These are phyloP conservation scores for Papilio xuthus DNA, from an alignment of 1,140 invertebrate species.

Conservation along the genomic window DNA sequence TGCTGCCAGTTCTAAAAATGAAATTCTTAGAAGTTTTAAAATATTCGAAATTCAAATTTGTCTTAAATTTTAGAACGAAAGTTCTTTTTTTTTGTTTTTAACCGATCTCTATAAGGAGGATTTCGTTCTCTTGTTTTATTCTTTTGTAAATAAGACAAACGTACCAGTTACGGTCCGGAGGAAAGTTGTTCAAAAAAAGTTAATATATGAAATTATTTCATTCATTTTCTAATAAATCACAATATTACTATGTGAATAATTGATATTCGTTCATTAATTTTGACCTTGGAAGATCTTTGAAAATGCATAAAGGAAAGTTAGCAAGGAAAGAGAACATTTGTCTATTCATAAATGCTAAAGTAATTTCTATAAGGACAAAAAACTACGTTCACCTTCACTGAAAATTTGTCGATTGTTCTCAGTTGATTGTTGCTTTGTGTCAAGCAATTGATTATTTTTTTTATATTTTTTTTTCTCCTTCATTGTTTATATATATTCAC, in stretches of 20 bases:
- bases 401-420: slow-evolving; percentile 3
- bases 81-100: too few relatives aligned
- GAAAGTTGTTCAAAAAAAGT: too few relatives aligned
- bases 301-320: neutral
- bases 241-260: neutral
- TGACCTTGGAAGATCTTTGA: neutral
- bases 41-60: neutral
- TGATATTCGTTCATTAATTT: neutral
- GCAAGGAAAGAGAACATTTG: neutral
- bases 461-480: neutral
- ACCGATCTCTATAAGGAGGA: too few relatives aligned
- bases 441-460: slow-evolving; percentile 5
- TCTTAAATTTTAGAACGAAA: too few relatives aligned
- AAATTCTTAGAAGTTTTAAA: neutral
- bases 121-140: neutral
- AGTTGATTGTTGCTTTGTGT: slow-evolving; percentile 2
- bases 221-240: neutral
- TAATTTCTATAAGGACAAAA: slow-evolving; percentile 1
- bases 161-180: too few relatives aligned
- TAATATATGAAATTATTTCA: neutral
- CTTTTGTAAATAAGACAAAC: neutral
- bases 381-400: slow-evolving; percentile 12
- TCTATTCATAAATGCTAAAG: neutral
- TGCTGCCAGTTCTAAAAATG: neutral
- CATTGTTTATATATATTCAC: slow-evolving; percentile 13